A percentile compares a stretch with the other conserved stretches of the same genome.
Conservation (phyloP, 1,140 invertebrate species). For the Hyphantria cunea region DNA sequence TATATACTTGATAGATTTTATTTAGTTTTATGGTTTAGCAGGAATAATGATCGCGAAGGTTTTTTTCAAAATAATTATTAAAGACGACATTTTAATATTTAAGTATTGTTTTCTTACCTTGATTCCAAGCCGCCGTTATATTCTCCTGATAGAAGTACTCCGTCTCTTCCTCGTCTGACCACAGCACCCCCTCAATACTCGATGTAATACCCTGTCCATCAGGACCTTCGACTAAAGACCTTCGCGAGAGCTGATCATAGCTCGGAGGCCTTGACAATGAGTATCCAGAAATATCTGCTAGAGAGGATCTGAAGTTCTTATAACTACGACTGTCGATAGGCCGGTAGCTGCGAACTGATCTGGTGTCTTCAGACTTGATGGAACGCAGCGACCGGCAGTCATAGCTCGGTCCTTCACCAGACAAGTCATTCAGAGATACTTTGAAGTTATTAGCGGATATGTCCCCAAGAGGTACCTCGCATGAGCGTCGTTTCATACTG, state of each 20-base stretch:
- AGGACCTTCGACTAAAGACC: conserved; percentile 61
- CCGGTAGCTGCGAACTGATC: conserved; percentile 61
- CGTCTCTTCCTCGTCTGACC: conserved; percentile 80
- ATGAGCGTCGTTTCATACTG: conserved; percentile 72
- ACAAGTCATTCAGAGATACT: conserved; percentile 66
- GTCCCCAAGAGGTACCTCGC: conserved; percentile 73
- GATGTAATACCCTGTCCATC: conserved; percentile 73
- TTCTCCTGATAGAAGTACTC: conserved; percentile 80
- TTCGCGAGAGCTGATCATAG: conserved; percentile 68
- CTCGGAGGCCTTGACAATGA: conserved; percentile 67
- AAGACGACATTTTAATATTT: no score
- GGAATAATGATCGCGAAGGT: no score
- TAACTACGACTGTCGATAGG: conserved; percentile 73
- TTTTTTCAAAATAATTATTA: no score
- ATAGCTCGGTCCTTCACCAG: conserved; percentile 56
- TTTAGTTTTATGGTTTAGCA: no score
- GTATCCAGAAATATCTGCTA: conserved; percentile 64
- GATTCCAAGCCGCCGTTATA: conserved; percentile 73
- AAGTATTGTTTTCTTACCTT: conserved; percentile 56
- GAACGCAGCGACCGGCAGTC: conserved; percentile 67
- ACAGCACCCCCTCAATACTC: conserved; percentile 78
- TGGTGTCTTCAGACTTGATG: conserved; percentile 61
- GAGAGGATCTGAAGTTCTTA: conserved; percentile 69
- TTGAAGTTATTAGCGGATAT: conserved; percentile 75
- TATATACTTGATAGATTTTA: no score